These are phyloP conservation scores for Folsomia candida DNA, from an alignment of 2,888 invertebrate species.

Conservation along the genomic window DNA sequence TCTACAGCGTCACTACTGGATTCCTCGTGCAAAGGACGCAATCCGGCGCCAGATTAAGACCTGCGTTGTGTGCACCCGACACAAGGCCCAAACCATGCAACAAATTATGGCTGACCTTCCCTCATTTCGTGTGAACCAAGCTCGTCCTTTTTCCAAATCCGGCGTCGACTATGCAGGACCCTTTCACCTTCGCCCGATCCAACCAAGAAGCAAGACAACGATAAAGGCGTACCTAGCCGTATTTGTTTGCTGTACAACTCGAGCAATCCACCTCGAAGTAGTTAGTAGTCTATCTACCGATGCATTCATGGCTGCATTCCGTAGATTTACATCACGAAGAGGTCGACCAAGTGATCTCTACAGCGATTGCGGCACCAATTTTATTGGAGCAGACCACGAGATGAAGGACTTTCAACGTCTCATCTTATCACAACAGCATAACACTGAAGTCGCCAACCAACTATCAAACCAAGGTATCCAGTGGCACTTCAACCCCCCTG, in stretches of 20 bases:
- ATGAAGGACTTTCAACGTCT: too few relatives aligned
- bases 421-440: too few relatives aligned
- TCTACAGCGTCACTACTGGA: not conserved
- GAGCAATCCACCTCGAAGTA: too few relatives aligned
- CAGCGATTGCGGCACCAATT: too few relatives aligned
- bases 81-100: not conserved
- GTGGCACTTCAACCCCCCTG: constrained; percentile 53
- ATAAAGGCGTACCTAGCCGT: not conserved
- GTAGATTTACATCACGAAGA: not conserved
- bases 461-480: too few relatives aligned
- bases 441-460: too few relatives aligned
- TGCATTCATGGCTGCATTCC: not conserved
- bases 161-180: constrained; percentile 7
- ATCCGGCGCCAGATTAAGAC: not conserved
- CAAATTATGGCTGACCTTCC: not conserved
- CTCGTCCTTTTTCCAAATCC: constrained; percentile 3
- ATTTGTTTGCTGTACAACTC: too few relatives aligned
- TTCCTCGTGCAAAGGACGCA: not conserved
- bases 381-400: too few relatives aligned
- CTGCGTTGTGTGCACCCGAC: not conserved
- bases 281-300: not conserved
- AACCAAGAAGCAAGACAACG: not conserved
- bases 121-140: too few relatives aligned
- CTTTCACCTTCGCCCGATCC: not conserved
- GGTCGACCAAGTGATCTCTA: not conserved